Conservation (phyloP, 2,888 invertebrate species). For the Drosophila testacea region DNA sequence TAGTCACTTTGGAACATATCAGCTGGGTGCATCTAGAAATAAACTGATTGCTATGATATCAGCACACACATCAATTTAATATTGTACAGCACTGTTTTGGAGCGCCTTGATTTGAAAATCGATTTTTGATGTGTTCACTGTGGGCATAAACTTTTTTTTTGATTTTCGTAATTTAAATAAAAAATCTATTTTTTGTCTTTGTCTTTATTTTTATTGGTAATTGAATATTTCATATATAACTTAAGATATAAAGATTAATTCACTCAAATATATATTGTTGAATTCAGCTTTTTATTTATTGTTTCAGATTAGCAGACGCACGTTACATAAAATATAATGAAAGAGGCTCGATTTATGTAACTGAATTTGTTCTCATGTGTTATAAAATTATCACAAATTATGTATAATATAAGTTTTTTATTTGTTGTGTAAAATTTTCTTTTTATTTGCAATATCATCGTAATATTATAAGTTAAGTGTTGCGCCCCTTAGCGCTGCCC, state of each 20-base stretch:
- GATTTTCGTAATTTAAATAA: not conserved
- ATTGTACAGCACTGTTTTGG: conserved; percentile 9
- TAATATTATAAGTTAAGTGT: conserved; percentile 64
- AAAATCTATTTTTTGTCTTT: not conserved
- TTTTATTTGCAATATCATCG: conserved; percentile 57
- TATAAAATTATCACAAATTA: conserved; percentile 76
- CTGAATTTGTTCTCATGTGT: conserved; percentile 49
- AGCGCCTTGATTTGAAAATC: not conserved
- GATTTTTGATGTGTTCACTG: not conserved
- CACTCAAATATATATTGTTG: conserved; percentile 15
- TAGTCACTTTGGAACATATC: not conserved
- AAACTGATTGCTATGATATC: conserved; percentile 7
- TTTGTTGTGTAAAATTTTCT: conserved; percentile 49
- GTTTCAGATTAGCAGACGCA: conserved; percentile 49
- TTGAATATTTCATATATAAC: conserved; percentile 18
- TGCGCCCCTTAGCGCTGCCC: conserved; percentile 36
- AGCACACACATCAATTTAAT: fast-evolving
- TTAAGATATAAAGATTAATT: conserved; percentile 21
- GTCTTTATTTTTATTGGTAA: conserved; percentile 52
- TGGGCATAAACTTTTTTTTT: not conserved
- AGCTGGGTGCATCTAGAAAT: conserved; percentile 26
- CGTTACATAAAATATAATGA: conserved; percentile 46
- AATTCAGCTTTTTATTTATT: conserved; percentile 55
- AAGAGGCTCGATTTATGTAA: conserved; percentile 32
- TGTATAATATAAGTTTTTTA: conserved; percentile 59